A percentile compares a stretch with the other conserved stretches of the same genome.
Conservation (phyloP, 2,113 vertebrate genomes). For the Brachionichthys hirsutus region DNA sequence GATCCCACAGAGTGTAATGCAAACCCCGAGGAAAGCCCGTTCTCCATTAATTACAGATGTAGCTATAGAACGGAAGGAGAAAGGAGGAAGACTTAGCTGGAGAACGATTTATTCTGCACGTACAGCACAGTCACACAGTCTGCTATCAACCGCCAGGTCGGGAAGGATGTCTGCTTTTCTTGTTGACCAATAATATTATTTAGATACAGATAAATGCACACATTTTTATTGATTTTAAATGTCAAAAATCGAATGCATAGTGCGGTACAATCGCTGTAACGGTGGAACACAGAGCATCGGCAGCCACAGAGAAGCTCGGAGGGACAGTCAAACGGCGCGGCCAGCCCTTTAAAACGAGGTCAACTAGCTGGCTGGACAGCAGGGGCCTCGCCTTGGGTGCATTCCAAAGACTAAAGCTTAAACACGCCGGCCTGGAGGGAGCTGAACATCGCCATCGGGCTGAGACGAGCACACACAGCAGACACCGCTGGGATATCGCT, state of each 20-base stretch:
- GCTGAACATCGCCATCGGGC: slow-evolving; percentile 47
- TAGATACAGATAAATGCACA: no score
- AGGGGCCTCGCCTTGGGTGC: slow-evolving; percentile 45
- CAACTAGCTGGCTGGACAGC: slow-evolving; percentile 45
- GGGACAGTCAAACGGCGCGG: slow-evolving; percentile 41
- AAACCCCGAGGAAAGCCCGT: slow-evolving; percentile 51
- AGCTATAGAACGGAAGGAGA: slow-evolving; percentile 24
- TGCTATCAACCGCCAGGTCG: no score
- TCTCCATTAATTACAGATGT: slow-evolving; percentile 46
- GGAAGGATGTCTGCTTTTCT: no score
- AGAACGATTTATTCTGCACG: slow-evolving; percentile 13
- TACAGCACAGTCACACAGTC: not conserved
- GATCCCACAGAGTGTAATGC: slow-evolving; percentile 43
- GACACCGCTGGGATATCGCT: slow-evolving; percentile 31
- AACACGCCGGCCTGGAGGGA: slow-evolving; percentile 49
- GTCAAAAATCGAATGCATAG: no score
- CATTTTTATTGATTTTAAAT: no score
- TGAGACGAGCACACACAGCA: slow-evolving; percentile 34
- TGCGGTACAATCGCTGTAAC: no score
- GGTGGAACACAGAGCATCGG: not conserved
- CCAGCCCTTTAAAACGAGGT: slow-evolving; percentile 63
- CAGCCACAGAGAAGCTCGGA: slow-evolving; percentile 30
- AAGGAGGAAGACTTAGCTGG: not conserved
- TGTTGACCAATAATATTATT: no score
- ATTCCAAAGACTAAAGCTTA: slow-evolving; percentile 53